phyloP scores from a whole-genome alignment of 30 jellyfish, hydroid and myxozoan species.

The Sanderia malayensis region DNA sequence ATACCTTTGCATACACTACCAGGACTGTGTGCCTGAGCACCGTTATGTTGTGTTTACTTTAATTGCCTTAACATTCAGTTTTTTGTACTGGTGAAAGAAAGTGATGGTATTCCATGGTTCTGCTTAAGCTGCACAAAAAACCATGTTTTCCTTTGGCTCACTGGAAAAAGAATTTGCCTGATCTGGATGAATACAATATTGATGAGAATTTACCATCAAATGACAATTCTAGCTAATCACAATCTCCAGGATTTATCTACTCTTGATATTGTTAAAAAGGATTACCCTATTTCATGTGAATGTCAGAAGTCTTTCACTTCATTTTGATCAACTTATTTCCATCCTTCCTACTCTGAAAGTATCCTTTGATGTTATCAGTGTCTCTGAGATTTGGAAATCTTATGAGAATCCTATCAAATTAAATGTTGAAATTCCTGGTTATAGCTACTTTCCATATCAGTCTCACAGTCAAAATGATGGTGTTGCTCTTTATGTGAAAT shows the following conservation, averaged over 20 bases:
- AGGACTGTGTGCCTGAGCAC: conserved; percentile 5
- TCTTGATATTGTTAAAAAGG: conserved; percentile 7
- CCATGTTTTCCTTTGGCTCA: background rate
- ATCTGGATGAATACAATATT: conserved; percentile 41
- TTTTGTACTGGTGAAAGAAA: background rate
- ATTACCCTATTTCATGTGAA: conserved; percentile 33
- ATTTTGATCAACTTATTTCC: conserved; percentile 37
- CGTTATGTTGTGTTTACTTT: background rate
- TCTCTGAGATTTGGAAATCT: conserved; percentile 28
- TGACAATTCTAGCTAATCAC: conserved; percentile 19
- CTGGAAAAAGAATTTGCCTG: conserved; percentile 33
- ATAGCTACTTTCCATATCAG: conserved; percentile 12
- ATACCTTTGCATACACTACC: background rate
- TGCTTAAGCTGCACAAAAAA: conserved; percentile 11
- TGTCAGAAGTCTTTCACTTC: conserved; percentile 42
- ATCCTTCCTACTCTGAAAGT: conserved; percentile 18
- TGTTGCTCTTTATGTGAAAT: conserved; percentile 27
- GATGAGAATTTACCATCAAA: conserved; percentile 40
- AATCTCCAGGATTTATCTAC: conserved; percentile 37
- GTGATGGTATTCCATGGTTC: background rate
- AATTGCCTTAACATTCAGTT: background rate
- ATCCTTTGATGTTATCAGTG: conserved; percentile 24
- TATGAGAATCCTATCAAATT: conserved; percentile 24
- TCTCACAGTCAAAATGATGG: conserved; percentile 33
- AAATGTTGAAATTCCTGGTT: conserved; percentile 30